phyloP scores from a whole-genome alignment of 2,888 invertebrate genomes.

The Timema cristinae region DNA sequence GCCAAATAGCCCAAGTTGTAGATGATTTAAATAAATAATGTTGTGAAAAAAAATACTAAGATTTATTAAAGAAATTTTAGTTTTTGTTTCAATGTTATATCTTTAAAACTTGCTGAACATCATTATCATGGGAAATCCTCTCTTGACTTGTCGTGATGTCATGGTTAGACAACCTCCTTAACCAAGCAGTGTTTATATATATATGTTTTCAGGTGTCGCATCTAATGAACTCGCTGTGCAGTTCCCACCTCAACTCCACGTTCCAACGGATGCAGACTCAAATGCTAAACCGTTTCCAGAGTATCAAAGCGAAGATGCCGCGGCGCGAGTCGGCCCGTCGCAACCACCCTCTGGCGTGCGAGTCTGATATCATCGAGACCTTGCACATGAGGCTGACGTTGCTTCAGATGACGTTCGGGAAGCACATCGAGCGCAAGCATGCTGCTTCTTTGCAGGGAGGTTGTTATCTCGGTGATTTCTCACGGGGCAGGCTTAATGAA shows the following conservation, averaged over 20 bases:
- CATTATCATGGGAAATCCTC: too few species aligned
- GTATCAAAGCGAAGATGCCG: constrained; percentile 88
- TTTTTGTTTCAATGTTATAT: too few species aligned
- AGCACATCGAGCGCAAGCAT: constrained; percentile 91
- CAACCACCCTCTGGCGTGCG: constrained; percentile 85
- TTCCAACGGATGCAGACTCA: constrained; percentile 82
- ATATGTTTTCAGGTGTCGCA: constrained; percentile 65
- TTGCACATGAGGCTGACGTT: constrained; percentile 87
- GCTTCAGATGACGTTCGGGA: constrained; percentile 90
- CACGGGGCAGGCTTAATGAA: too few species aligned
- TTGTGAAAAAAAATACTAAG: too few species aligned
- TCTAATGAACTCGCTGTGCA: constrained; percentile 74
- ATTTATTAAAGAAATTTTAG: too few species aligned
- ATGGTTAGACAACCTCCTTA: too few species aligned
- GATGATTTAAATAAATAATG: too few species aligned
- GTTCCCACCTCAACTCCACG: constrained; percentile 74
- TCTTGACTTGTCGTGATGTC: too few species aligned
- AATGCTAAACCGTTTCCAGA: constrained; percentile 79
- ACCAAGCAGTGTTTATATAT: too few species aligned
- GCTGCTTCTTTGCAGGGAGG: constrained; percentile 93
- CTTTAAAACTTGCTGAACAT: too few species aligned
- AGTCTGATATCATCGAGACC: constrained; percentile 90
- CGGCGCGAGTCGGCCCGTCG: constrained; percentile 85
- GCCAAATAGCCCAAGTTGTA: too few species aligned
- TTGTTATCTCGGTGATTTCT: constrained; percentile 38